Conservation (phyloP, 1,140 invertebrate genomes). For the Dendroctonus valens region DNA sequence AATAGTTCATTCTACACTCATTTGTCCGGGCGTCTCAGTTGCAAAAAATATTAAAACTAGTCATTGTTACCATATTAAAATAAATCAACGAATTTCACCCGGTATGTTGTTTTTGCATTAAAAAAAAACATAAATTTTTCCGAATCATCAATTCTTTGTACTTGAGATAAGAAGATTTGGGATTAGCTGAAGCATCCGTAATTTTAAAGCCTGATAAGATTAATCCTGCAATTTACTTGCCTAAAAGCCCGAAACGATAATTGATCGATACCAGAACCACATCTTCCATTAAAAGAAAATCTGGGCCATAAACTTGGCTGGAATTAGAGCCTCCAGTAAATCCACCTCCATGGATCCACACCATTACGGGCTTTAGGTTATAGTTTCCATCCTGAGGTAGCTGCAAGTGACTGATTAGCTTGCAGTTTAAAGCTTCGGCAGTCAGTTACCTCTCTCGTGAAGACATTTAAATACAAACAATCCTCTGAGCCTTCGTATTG, state of each 20-base stretch:
- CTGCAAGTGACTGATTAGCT: background rate
- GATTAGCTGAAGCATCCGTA: too few relatives aligned
- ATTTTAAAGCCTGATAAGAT: too few relatives aligned
- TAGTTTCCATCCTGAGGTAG: background rate
- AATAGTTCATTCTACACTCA: too few relatives aligned
- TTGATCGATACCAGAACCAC: slow-evolving; percentile 55
- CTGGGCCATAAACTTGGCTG: slow-evolving; percentile 55
- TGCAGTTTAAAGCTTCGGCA: background rate
- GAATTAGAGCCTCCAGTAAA: slow-evolving; percentile 60
- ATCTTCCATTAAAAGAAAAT: slow-evolving; percentile 63
- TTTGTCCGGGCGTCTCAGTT: background rate
- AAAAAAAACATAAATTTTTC: too few relatives aligned
- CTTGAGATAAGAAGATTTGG: too few relatives aligned
- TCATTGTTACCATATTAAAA: background rate
- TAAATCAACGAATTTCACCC: too few relatives aligned
- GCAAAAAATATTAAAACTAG: background rate
- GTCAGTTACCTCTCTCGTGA: slow-evolving; percentile 21
- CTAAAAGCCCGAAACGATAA: slow-evolving; percentile 54
- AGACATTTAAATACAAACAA: slow-evolving; percentile 39
- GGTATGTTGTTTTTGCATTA: too few relatives aligned
- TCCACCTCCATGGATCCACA: slow-evolving; percentile 67
- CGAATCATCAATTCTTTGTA: too few relatives aligned
- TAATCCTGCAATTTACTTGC: background rate
- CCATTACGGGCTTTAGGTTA: slow-evolving; percentile 57
- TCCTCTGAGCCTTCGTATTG: slow-evolving; percentile 35